Evolutionary conservation across 2,888 invertebrate species (phyloP).

Genomic region (Anarsia innoxiella): DNA sequence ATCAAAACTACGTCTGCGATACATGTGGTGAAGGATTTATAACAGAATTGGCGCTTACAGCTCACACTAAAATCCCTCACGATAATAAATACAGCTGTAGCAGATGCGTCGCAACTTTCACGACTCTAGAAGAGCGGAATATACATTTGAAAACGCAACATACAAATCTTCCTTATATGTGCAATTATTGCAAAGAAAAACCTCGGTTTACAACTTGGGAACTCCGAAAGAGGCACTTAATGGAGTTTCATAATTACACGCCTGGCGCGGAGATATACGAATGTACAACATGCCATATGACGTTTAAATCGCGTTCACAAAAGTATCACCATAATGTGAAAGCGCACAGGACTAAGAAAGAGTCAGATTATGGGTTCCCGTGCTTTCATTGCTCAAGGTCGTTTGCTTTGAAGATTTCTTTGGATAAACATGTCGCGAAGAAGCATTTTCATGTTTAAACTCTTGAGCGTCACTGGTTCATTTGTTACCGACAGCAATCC

Average conservation of each 20-base stretch:
- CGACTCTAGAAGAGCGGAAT: constrained; percentile 55
- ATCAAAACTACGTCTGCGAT: constrained; percentile 63
- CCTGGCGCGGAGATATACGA: constrained; percentile 65
- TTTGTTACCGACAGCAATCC: no score
- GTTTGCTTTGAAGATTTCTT: constrained; percentile 66
- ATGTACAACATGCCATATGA: constrained; percentile 65
- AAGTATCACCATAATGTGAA: constrained; percentile 67
- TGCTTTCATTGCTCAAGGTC: constrained; percentile 68
- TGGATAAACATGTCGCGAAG: constrained; percentile 71
- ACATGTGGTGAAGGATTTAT: constrained; percentile 67
- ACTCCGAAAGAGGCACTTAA: constrained; percentile 53
- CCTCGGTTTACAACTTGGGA: constrained; percentile 66
- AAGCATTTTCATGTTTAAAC: constrained; percentile 65
- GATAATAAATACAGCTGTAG: constrained; percentile 63
- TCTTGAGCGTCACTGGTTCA: no score
- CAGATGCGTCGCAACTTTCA: constrained; percentile 59
- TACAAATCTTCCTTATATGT: constrained; percentile 58
- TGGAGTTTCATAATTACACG: constrained; percentile 63
- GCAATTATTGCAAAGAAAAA: constrained; percentile 61
- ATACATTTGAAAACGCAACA: constrained; percentile 60
- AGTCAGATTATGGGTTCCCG: constrained; percentile 58
- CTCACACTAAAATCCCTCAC: constrained; percentile 58
- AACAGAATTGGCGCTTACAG: constrained; percentile 54
- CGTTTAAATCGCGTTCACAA: constrained; percentile 61
- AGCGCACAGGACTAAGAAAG: constrained; percentile 61